Percentiles rank a stretch among this genome's conserved stretches.
phyloP scores from a whole-genome alignment of 2,113 vertebrate species.

The Cyphotilapia sp. region DNA sequence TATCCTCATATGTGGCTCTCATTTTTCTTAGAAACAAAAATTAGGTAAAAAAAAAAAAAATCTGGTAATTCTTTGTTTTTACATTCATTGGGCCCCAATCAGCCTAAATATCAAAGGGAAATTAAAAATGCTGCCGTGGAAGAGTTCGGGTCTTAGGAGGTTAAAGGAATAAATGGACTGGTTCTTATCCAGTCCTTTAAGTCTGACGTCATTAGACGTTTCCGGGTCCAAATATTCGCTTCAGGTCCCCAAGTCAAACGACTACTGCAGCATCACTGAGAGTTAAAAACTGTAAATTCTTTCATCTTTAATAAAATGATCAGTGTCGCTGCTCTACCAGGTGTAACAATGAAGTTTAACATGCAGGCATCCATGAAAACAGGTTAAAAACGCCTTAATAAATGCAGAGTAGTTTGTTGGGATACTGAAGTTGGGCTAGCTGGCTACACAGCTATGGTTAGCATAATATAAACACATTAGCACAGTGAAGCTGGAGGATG shows the following conservation, averaged over 20 bases:
- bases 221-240: background rate
- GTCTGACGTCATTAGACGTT: background rate
- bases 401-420: background rate
- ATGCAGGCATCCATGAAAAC: background rate
- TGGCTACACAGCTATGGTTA: too few relatives aligned
- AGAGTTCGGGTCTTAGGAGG: background rate
- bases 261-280: background rate
- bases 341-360: accelerated
- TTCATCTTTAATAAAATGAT: background rate
- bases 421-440: too few relatives aligned
- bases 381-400: background rate
- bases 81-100: accelerated
- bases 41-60: too few relatives aligned
- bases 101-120: background rate
- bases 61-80: background rate
- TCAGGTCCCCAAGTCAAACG: accelerated
- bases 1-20: accelerated
- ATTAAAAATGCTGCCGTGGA: background rate
- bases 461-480: too few relatives aligned
- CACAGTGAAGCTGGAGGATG: too few relatives aligned
- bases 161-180: background rate
- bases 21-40: background rate
- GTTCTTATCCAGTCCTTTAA: background rate
- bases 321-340: background rate
- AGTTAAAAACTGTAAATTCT: accelerated